These are phyloP conservation scores for Drosophila nannoptera DNA, from an alignment of 1,140 invertebrate species.

Conservation along the genomic window DNA sequence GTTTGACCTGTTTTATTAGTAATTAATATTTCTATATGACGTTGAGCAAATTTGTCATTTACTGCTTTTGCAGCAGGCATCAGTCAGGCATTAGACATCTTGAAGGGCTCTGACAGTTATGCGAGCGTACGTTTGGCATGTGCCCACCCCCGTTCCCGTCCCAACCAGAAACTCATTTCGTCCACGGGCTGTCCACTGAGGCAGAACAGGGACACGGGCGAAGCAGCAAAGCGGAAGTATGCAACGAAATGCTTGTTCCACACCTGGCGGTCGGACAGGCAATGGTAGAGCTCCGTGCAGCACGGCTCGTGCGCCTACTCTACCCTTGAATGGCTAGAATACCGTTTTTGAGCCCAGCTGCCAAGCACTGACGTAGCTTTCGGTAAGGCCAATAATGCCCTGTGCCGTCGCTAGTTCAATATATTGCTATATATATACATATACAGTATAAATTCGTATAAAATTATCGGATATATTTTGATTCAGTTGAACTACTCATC, in stretches of 20 bases:
- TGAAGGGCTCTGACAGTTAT: constrained; percentile 45
- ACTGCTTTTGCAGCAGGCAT: constrained; percentile 45
- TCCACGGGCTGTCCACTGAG: neutral
- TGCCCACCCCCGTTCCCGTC: constrained; percentile 2
- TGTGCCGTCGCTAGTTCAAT: no score
- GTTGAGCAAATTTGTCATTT: constrained; percentile 27
- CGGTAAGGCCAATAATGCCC: no score
- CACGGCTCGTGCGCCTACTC: no score
- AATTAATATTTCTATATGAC: no score
- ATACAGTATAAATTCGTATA: no score
- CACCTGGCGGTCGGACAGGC: constrained; percentile 65
- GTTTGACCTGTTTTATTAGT: no score
- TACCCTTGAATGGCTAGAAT: no score
- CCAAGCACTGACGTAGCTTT: no score
- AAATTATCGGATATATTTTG: no score
- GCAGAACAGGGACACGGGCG: constrained; percentile 49
- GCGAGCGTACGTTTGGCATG: constrained; percentile 45
- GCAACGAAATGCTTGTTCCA: constrained; percentile 53
- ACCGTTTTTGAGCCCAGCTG: no score
- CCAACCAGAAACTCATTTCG: neutral
- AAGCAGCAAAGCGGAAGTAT: constrained; percentile 70
- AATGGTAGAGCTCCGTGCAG: constrained; percentile 34
- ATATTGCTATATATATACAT: no score
- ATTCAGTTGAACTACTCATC: no score
- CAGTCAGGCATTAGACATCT: constrained; percentile 7